These are phyloP conservation scores for Nebria ingens DNA, from an alignment of 1,140 invertebrate genomes.

Conservation along the genomic window DNA sequence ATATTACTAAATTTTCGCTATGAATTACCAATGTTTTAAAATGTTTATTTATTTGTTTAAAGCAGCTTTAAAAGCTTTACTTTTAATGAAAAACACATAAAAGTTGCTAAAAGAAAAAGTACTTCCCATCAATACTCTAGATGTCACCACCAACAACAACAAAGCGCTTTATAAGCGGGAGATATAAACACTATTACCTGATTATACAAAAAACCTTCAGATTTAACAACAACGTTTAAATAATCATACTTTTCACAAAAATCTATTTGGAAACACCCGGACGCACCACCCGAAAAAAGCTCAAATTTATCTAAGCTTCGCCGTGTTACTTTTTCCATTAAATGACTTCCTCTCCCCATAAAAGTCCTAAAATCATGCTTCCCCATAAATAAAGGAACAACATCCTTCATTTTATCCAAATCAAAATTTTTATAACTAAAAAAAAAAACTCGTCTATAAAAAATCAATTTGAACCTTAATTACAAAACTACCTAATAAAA, in stretches of 20 bases:
- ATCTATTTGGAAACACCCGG: conserved; percentile 15
- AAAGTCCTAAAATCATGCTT: conserved; percentile 62
- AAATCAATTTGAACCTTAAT: conserved; percentile 14
- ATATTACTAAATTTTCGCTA: no score
- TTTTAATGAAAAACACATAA: no score
- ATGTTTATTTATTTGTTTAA: no score
- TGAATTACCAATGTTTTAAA: no score
- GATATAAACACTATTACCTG: conserved; percentile 45
- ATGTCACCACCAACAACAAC: no score
- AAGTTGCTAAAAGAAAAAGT: no score
- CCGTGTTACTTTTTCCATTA: conserved; percentile 30
- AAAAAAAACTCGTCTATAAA: conserved; percentile 16
- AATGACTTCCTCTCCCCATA: conserved; percentile 33
- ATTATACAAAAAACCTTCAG: conserved; percentile 59
- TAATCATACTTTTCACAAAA: conserved; percentile 38
- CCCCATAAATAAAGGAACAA: conserved; percentile 45
- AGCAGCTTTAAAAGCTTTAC: no score
- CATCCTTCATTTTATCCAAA: conserved; percentile 43
- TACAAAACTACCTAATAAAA: conserved; percentile 35
- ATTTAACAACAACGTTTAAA: conserved; percentile 51
- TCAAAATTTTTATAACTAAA: conserved; percentile 45
- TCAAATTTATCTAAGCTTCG: conserved; percentile 39
- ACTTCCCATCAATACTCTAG: no score
- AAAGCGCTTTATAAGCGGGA: no score
- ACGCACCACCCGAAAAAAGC: conserved; percentile 25